phyloP scores from a whole-genome alignment of 2,797 vertebrate species.

The Enteromius thamalakanensis region DNA sequence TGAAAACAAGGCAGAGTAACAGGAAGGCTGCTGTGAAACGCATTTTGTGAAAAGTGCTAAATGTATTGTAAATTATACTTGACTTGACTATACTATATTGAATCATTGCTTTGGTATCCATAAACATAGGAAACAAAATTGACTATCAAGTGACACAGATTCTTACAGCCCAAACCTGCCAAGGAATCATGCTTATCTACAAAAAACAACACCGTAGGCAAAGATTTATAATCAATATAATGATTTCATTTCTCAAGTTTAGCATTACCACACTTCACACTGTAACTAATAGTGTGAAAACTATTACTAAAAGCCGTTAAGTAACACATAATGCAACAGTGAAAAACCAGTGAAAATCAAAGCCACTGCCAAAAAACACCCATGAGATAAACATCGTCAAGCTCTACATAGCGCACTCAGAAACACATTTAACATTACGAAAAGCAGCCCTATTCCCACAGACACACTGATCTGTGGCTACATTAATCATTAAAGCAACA shows the following conservation, averaged over 20 bases:
- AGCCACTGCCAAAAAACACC: slow-evolving; percentile 11
- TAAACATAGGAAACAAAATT: background rate
- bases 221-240: background rate
- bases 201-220: background rate
- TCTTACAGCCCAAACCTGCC: background rate
- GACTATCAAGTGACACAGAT: background rate
- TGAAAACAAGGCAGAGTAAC: background rate
- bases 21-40: background rate
- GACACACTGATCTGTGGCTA: slow-evolving; percentile 39
- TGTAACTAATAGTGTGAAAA: background rate
- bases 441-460: slow-evolving; percentile 34
- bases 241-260: background rate
- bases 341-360: slow-evolving; percentile 8
- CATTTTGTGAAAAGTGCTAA: background rate
- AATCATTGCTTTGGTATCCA: background rate
- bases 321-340: background rate
- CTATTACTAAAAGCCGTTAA: background rate
- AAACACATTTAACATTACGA: slow-evolving; percentile 39
- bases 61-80: background rate
- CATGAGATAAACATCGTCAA: slow-evolving; percentile 36
- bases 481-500: slow-evolving; percentile 60
- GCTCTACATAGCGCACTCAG: slow-evolving; percentile 1
- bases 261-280: background rate
- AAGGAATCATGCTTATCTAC: background rate
- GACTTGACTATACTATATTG: background rate